These are phyloP conservation scores for Eulithis prunata DNA, from an alignment of 2,888 invertebrate genomes.

Conservation along the genomic window DNA sequence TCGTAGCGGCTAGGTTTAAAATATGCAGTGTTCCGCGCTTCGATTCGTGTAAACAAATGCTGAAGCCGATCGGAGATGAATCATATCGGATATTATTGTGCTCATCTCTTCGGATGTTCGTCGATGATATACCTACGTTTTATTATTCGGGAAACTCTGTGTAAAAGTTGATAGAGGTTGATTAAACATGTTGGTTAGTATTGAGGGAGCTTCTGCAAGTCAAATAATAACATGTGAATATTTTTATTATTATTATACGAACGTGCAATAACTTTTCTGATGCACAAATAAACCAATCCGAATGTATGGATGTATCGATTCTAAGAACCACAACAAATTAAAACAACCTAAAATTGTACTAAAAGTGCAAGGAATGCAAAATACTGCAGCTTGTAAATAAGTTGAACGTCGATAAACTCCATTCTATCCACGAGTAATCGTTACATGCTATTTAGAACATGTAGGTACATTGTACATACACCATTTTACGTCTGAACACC, in stretches of 20 bases:
- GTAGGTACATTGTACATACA: slow-evolving; percentile 26
- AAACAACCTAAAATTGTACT: neutral
- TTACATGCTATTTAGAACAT: slow-evolving; percentile 20
- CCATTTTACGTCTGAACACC: slow-evolving; percentile 32
- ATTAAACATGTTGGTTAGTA: neutral
- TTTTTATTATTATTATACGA: too few species aligned
- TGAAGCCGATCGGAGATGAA: slow-evolving; percentile 46
- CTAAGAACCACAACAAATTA: neutral
- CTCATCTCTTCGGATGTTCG: slow-evolving; percentile 45
- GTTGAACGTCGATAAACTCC: slow-evolving; percentile 12
- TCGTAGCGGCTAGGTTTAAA: slow-evolving; percentile 69
- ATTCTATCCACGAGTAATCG: slow-evolving; percentile 22
- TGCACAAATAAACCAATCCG: too few species aligned
- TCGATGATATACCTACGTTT: slow-evolving; percentile 17
- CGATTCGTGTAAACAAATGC: slow-evolving; percentile 75
- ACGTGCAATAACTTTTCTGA: too few species aligned
- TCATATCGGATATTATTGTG: slow-evolving; percentile 65
- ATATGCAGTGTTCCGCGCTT: slow-evolving; percentile 75
- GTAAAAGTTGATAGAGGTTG: slow-evolving; percentile 14
- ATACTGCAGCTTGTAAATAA: slow-evolving; percentile 10
- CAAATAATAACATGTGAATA: too few species aligned
- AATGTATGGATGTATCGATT: too few species aligned
- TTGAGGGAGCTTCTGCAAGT: too few species aligned
- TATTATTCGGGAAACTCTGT: slow-evolving; percentile 25
- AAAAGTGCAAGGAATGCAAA: neutral